Percentiles rank a stretch among this genome's conserved stretches.
Conservation (phyloP, 2,113 vertebrate species). For the Chloroceryle aenea region DNA sequence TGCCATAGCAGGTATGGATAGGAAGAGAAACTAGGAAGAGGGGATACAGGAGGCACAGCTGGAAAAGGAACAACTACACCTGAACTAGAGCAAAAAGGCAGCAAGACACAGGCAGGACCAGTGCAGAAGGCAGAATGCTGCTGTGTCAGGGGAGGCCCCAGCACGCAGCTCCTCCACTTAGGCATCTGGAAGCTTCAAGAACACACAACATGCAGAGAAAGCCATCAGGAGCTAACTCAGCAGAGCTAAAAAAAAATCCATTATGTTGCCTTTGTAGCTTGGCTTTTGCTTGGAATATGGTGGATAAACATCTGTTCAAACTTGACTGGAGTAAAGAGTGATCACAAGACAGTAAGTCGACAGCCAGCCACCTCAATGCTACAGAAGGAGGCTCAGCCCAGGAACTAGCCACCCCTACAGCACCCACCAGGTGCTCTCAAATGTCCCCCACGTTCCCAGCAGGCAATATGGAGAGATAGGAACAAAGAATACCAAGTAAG, state of each 20-base stretch:
- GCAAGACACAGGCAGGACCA: background rate
- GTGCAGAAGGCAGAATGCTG: background rate
- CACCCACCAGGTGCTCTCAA: background rate
- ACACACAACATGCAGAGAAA: background rate
- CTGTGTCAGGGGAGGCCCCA: background rate
- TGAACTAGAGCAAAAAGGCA: background rate
- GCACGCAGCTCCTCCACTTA: background rate
- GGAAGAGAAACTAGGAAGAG: background rate
- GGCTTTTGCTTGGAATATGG: background rate
- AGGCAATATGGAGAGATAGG: background rate
- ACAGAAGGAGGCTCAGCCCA: background rate
- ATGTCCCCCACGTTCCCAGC: background rate
- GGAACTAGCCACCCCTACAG: background rate
- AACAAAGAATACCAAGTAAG: background rate
- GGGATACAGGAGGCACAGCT: background rate
- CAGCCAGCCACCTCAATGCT: background rate
- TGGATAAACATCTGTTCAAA: background rate
- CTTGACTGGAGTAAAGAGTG: background rate
- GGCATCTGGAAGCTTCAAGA: background rate
- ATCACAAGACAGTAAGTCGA: background rate
- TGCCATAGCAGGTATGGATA: background rate
- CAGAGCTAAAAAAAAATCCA: background rate
- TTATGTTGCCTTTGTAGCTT: rapidly evolving
- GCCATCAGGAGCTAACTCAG: background rate
- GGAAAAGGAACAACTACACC: background rate